These are phyloP conservation scores for Echinops telfairi DNA, from an alignment of 2,113 vertebrate genomes.

Conservation along the genomic window DNA sequence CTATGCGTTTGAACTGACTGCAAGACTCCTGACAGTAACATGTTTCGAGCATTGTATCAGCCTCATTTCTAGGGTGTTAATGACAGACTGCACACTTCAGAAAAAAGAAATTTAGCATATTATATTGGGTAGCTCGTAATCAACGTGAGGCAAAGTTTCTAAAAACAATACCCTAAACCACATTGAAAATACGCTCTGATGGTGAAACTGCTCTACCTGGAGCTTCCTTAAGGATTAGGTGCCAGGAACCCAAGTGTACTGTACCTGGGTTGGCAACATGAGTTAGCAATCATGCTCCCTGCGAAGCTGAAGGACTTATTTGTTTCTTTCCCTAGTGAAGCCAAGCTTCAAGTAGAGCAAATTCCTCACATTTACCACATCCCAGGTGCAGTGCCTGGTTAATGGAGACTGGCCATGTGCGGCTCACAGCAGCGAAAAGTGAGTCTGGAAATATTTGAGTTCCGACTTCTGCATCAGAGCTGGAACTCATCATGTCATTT, in stretches of 20 bases:
- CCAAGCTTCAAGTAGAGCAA: background rate
- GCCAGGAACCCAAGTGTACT: background rate
- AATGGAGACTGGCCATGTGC: background rate
- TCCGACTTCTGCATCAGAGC: background rate
- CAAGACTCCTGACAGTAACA: background rate
- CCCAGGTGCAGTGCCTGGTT: background rate
- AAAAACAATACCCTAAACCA: background rate
- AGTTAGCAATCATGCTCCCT: background rate
- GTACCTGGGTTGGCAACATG: background rate
- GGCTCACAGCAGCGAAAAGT: background rate
- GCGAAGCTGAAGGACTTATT: background rate
- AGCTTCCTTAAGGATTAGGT: background rate
- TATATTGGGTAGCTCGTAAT: background rate
- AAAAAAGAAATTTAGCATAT: constrained; percentile 42
- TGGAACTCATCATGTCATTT: background rate
- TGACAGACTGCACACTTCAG: background rate
- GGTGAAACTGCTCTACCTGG: background rate
- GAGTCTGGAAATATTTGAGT: background rate
- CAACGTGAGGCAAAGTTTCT: constrained; percentile 30
- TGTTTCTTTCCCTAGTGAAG: background rate
- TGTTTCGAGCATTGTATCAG: background rate
- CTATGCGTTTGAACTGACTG: too few species aligned
- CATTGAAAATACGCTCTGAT: background rate
- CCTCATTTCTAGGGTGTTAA: constrained; percentile 29
- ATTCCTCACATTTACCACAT: background rate